Conservation (phyloP, 2,888 invertebrate genomes). For the Nipponacmea schrenckii region DNA sequence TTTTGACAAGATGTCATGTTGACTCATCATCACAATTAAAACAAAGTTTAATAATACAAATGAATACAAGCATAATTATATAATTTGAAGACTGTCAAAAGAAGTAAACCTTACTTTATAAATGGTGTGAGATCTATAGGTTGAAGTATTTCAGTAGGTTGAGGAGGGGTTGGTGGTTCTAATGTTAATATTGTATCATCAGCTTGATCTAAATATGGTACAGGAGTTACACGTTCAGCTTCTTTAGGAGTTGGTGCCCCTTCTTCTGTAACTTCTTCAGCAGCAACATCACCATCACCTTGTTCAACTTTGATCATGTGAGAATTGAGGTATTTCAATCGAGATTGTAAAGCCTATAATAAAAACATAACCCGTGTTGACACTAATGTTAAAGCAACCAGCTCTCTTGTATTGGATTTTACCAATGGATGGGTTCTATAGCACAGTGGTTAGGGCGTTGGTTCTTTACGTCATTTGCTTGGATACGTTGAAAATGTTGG, state of each 20-base stretch:
- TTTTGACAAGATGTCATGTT: no score
- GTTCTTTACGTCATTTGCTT: no score
- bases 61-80: no score
- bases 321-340: constrained; percentile 62
- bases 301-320: constrained; percentile 58
- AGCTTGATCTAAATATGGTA: constrained; percentile 43
- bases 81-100: no score
- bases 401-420: no score
- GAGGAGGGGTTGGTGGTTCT: constrained; percentile 59
- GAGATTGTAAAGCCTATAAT: constrained; percentile 60
- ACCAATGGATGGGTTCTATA: no score
- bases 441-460: no score
- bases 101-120: constrained; percentile 45
- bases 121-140: constrained; percentile 63
- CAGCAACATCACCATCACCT: constrained; percentile 39
- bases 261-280: constrained; percentile 28
- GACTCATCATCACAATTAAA: no score
- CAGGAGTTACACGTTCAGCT: constrained; percentile 35
- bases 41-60: no score
- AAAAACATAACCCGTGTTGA: neutral
- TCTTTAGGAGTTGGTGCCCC: constrained; percentile 35
- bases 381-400: no score
- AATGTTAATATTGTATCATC: constrained; percentile 55
- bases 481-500: no score
- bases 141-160: constrained; percentile 60